Evolutionary conservation across 2,113 vertebrate species (phyloP).

Genomic region (Columbina picui): DNA sequence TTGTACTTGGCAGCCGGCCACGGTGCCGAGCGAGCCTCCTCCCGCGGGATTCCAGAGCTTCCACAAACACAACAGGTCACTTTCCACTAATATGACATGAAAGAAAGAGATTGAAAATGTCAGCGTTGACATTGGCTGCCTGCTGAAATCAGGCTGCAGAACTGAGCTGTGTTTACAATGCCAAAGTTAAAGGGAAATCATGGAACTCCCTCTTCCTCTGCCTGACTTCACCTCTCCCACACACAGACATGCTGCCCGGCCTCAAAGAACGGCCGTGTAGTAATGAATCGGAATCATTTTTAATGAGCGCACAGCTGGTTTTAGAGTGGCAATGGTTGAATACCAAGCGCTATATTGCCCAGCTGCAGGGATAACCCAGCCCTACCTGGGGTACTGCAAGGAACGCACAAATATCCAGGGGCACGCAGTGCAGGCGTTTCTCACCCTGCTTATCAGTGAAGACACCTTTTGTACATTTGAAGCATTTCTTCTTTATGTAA

Average conservation of each 20-base stretch:
- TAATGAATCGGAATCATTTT: neutral
- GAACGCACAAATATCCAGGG: neutral
- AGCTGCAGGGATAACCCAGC: neutral
- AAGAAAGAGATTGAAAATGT: conserved; percentile 63
- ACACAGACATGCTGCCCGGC: neutral
- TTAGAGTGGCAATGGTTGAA: neutral
- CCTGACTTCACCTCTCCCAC: neutral
- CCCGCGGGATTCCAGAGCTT: conserved; percentile 66
- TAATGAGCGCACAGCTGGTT: neutral
- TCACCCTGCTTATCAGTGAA: neutral
- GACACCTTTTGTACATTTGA: neutral
- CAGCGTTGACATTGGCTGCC: conserved; percentile 44
- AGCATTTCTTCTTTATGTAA: neutral
- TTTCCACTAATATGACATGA: conserved; percentile 61
- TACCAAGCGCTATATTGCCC: neutral
- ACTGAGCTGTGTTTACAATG: conserved; percentile 29
- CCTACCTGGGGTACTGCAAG: neutral
- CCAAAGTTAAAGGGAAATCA: neutral
- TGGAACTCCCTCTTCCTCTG: neutral
- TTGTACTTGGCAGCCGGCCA: conserved; percentile 66
- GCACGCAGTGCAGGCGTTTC: neutral
- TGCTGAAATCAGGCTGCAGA: conserved; percentile 50
- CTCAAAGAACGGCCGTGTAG: neutral
- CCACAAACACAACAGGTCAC: conserved; percentile 68
- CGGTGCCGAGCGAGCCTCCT: conserved; percentile 58